These are phyloP conservation scores for Neodiprion fabricii DNA, from an alignment of 1,140 invertebrate species.

Conservation along the genomic window DNA sequence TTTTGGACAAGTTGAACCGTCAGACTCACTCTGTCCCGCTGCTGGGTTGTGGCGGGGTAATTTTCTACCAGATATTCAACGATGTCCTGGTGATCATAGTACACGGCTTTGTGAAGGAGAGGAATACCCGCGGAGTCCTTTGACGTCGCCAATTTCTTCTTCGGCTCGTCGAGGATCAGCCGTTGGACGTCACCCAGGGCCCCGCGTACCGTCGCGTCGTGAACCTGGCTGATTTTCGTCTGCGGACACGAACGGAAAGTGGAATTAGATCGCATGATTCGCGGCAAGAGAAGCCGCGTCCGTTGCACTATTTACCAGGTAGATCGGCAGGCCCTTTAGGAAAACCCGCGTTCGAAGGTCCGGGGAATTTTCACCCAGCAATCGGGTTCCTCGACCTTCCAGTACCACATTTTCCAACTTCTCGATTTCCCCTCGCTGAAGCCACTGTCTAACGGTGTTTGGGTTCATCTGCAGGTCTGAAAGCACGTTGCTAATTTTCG, in stretches of 20 bases:
- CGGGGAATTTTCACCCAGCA: slow-evolving; percentile 71
- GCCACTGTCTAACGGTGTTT: slow-evolving; percentile 70
- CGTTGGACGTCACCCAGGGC: slow-evolving; percentile 69
- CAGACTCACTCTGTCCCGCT: slow-evolving; percentile 78
- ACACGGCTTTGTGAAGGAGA: slow-evolving; percentile 80
- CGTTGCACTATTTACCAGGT: slow-evolving; percentile 65
- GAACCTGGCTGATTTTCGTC: slow-evolving; percentile 72
- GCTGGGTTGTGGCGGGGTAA: slow-evolving; percentile 75
- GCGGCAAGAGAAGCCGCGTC: not conserved
- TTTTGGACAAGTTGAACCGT: not conserved
- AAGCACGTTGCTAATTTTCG: slow-evolving; percentile 19
- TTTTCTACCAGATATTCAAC: slow-evolving; percentile 76
- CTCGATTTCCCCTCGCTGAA: slow-evolving; percentile 74
- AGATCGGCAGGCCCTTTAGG: slow-evolving; percentile 70
- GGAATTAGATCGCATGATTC: slow-evolving; percentile 2
- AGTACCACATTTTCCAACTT: slow-evolving; percentile 79
- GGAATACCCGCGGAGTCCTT: slow-evolving; percentile 78
- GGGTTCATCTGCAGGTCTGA: slow-evolving; percentile 61
- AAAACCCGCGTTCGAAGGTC: slow-evolving; percentile 72
- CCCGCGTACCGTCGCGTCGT: slow-evolving; percentile 74
- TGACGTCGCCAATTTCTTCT: slow-evolving; percentile 70
- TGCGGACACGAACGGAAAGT: slow-evolving; percentile 41
- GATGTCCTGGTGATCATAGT: slow-evolving; percentile 76
- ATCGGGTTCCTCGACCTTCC: slow-evolving; percentile 77
- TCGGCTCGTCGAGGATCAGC: slow-evolving; percentile 62